phyloP scores from a whole-genome alignment of 2,888 invertebrate species.

The Scelioninae gen. 1 region DNA sequence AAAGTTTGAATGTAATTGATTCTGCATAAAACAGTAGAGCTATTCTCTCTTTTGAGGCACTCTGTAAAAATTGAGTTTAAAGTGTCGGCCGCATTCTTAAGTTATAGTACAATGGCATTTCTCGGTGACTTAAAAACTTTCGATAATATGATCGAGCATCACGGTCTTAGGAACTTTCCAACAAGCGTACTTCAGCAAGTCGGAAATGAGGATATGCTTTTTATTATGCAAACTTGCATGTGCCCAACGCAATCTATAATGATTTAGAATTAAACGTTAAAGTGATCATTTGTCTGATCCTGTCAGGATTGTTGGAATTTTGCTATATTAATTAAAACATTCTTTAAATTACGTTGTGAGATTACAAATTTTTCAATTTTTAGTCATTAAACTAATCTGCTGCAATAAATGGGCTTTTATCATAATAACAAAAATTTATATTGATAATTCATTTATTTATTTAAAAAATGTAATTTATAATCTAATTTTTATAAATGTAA shows the following conservation, averaged over 20 bases:
- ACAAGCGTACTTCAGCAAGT: constrained; percentile 32
- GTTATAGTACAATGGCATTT: constrained; percentile 54
- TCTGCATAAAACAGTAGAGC: constrained; percentile 55
- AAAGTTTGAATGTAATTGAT: constrained; percentile 56
- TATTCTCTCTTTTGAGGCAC: constrained; percentile 43
- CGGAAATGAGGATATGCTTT: constrained; percentile 34
- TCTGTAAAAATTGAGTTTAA: constrained; percentile 57
- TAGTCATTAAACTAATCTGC: no score
- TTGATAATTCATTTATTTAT: no score
- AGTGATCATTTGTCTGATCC: no score
- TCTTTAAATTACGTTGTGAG: no score
- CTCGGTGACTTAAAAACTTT: constrained; percentile 48
- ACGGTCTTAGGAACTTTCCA: constrained; percentile 29
- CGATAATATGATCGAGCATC: constrained; percentile 52
- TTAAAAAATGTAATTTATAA: no score
- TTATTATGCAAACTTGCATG: constrained; percentile 40
- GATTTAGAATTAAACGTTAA: not conserved
- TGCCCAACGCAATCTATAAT: constrained; percentile 5
- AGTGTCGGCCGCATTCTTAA: constrained; percentile 48
- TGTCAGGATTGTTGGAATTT: not conserved
- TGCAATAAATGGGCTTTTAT: no score
- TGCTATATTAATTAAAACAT: not conserved
- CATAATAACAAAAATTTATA: no score
- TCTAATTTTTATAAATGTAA: no score
- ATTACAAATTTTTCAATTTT: no score